Evolutionary conservation across 1,140 invertebrate genomes (phyloP).

Genomic region (Heliconius himera): DNA sequence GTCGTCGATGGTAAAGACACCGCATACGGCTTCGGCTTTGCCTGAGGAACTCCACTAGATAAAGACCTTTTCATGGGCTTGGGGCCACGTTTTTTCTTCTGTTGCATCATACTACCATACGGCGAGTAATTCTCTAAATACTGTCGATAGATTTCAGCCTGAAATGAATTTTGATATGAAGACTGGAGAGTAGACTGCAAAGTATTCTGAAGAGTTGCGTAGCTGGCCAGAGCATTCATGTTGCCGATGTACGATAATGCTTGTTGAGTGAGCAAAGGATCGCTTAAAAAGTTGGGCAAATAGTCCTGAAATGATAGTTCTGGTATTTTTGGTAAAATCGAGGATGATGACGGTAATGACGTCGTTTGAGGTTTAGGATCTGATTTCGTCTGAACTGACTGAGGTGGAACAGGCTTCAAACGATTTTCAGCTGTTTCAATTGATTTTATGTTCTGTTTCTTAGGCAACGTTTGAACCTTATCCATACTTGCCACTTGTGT

Average conservation of each 20-base stretch:
- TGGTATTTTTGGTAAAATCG: constrained; percentile 62
- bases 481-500: constrained; percentile 52
- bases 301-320: constrained; percentile 73
- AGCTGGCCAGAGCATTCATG: constrained; percentile 62
- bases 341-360: constrained; percentile 15
- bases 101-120: constrained; percentile 54
- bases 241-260: constrained; percentile 67
- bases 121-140: constrained; percentile 59
- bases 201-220: constrained; percentile 54
- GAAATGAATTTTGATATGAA: constrained; percentile 65
- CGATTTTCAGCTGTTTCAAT: constrained; percentile 38
- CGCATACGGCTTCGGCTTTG: constrained; percentile 49
- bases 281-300: constrained; percentile 58
- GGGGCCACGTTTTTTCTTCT: constrained; percentile 69
- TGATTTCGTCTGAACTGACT: constrained; percentile 39
- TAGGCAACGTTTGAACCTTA: constrained; percentile 60
- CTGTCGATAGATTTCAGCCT: constrained; percentile 72
- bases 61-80: constrained; percentile 47
- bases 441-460: constrained; percentile 58
- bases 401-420: constrained; percentile 42
- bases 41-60: constrained; percentile 40
- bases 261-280: constrained; percentile 63
- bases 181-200: constrained; percentile 60
- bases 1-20: neutral
- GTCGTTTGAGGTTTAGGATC: constrained; percentile 45